phyloP scores from a whole-genome alignment of 2,797 vertebrate species.

The Scleropages formosus region DNA sequence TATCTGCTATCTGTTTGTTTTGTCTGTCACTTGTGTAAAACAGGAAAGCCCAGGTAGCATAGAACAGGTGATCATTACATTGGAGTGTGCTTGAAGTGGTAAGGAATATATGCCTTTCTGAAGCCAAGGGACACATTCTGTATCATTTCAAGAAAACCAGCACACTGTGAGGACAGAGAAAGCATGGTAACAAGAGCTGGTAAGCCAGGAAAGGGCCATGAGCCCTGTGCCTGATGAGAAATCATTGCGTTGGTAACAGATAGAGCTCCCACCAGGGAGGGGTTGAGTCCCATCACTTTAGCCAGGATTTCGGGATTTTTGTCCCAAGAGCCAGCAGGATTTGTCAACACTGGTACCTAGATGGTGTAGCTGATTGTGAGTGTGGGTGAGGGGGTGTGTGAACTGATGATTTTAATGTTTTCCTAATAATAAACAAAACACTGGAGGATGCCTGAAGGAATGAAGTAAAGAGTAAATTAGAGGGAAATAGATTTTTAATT shows the following conservation, averaged over 20 bases:
- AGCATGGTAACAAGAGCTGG: too few relatives aligned
- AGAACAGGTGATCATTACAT: too few relatives aligned
- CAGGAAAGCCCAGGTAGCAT: too few relatives aligned
- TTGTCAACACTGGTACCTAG: constrained; percentile 38
- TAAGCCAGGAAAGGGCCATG: too few relatives aligned
- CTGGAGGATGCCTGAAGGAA: not conserved
- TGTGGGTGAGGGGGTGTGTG: not conserved
- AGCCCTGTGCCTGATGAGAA: constrained; percentile 25
- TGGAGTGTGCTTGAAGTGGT: too few relatives aligned
- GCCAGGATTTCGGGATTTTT: constrained; percentile 28
- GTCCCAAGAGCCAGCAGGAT: constrained; percentile 42
- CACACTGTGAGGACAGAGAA: too few relatives aligned
- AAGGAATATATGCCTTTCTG: too few relatives aligned
- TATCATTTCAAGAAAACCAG: too few relatives aligned
- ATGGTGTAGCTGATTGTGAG: not conserved
- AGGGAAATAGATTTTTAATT: constrained; percentile 49
- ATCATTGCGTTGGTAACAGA: constrained; percentile 45
- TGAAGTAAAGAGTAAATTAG: constrained; percentile 10
- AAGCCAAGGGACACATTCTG: too few relatives aligned
- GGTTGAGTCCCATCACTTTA: constrained; percentile 45
- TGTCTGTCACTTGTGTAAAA: too few relatives aligned
- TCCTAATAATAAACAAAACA: not conserved
- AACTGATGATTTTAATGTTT: not conserved
- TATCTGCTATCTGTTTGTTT: too few relatives aligned
- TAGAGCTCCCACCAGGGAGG: constrained; percentile 27